Conservation (phyloP, 2,113 vertebrate genomes). For the Lasiurus cinereus region DNA sequence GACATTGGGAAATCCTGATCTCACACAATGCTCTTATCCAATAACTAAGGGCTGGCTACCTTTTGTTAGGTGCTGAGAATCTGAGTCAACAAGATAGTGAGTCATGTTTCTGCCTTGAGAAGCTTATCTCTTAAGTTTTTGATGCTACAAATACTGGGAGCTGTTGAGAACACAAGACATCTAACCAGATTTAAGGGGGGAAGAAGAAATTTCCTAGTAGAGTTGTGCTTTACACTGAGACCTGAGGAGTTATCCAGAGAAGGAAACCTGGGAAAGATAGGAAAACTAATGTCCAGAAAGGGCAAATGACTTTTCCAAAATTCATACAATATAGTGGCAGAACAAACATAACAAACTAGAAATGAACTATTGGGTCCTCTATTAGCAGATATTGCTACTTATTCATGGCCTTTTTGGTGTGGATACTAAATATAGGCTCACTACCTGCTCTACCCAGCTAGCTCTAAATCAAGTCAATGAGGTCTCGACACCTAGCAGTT, state of each 20-base stretch:
- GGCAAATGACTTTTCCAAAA: not conserved
- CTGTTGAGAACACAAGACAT: not conserved
- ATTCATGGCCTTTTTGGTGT: not conserved
- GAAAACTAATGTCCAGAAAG: not conserved
- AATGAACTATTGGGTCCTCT: not conserved
- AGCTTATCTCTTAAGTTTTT: not conserved
- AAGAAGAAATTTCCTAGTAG: not conserved
- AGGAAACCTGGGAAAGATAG: not conserved
- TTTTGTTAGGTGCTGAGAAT: not conserved
- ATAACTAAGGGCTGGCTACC: not conserved
- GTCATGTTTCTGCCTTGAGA: not conserved
- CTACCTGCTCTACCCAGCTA: not conserved
- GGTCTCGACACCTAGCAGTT: not conserved
- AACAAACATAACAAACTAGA: not conserved
- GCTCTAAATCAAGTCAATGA: not conserved
- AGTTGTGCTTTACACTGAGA: not conserved
- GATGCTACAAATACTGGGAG: not conserved
- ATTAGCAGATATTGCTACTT: not conserved
- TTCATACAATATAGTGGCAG: not conserved
- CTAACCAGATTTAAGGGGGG: not conserved
- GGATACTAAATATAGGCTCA: not conserved
- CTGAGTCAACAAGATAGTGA: not conserved
- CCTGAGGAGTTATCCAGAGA: not conserved
- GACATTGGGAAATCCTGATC: not conserved
- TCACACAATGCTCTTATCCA: not conserved